phyloP scores from a whole-genome alignment of 64 coral and sea anemone species.

The Stichodactyla helianthus region DNA sequence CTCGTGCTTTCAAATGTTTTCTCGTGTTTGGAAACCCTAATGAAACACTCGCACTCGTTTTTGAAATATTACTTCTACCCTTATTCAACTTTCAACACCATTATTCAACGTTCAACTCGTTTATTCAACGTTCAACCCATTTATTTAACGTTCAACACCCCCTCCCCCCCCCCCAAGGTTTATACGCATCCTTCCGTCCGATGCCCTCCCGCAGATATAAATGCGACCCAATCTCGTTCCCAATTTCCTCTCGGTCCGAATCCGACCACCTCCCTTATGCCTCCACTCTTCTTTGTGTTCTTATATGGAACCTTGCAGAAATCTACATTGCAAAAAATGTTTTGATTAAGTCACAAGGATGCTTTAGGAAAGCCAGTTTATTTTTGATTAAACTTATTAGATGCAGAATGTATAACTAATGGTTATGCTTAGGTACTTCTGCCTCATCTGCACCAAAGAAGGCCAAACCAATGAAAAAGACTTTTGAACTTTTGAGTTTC shows the following conservation, averaged over 20 bases:
- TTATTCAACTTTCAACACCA: not conserved
- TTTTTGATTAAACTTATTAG: constrained; percentile 6
- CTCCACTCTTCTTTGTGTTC: not conserved
- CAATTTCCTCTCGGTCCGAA: not conserved
- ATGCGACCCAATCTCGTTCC: not conserved
- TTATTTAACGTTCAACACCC: not conserved
- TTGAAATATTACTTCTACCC: no score
- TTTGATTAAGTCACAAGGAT: not conserved
- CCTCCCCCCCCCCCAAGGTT: constrained; percentile 1
- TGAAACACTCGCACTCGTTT: no score
- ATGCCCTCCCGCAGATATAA: no score
- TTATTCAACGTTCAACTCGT: not conserved
- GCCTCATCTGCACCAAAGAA: constrained; percentile 16
- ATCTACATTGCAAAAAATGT: not conserved
- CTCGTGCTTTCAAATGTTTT: no score
- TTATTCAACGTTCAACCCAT: not conserved
- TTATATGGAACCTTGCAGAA: not conserved
- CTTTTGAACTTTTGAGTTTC: constrained; percentile 21
- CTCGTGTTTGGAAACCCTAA: no score
- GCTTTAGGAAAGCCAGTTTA: constrained; percentile 2
- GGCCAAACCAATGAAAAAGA: not conserved
- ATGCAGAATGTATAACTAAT: constrained; percentile 14
- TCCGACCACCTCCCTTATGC: not conserved
- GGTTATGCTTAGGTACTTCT: constrained; percentile 24
- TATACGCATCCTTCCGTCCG: not conserved